These are phyloP conservation scores for Apostichopus parvimensis DNA, from an alignment of 35 echinoderm and acorn worm species.

Conservation along the genomic window DNA sequence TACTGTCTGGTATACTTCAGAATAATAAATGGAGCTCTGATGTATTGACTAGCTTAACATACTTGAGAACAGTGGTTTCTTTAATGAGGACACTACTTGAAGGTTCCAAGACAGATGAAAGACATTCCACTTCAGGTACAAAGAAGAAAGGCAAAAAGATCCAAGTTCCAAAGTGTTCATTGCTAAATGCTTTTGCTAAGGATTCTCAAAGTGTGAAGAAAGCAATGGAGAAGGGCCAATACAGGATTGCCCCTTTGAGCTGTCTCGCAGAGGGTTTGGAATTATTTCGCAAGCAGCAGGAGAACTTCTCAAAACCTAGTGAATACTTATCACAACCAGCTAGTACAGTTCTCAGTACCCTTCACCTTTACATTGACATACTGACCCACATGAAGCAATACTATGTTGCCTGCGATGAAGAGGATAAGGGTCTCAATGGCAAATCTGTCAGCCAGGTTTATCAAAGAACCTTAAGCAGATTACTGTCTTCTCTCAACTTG, in stretches of 20 bases:
- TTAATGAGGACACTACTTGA: not conserved
- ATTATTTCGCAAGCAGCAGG: slow-evolving; percentile 63
- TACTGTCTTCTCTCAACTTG: slow-evolving; percentile 63
- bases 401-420: slow-evolving; percentile 6
- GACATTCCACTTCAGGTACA: not conserved
- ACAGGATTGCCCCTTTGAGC: not conserved
- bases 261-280: slow-evolving; percentile 68
- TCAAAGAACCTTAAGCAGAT: slow-evolving; percentile 49
- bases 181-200: slow-evolving; percentile 43
- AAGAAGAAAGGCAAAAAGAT: slow-evolving; percentile 14
- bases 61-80: slow-evolving; percentile 19
- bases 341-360: slow-evolving; percentile 20
- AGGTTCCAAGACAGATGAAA: not conserved
- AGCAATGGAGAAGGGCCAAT: slow-evolving; percentile 54
- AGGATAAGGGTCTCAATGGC: slow-evolving; percentile 14
- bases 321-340: not conserved
- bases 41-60: not conserved
- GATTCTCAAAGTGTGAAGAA: slow-evolving; percentile 49
- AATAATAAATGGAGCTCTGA: not conserved
- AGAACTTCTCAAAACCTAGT: slow-evolving; percentile 18
- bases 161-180: slow-evolving; percentile 15
- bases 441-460: slow-evolving; percentile 23
- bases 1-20: slow-evolving; percentile 14
- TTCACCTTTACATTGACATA: slow-evolving; percentile 57
- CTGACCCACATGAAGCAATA: slow-evolving; percentile 26